Evolutionary conservation across 2,113 vertebrate genomes (phyloP).

Genomic region (Oncorhynchus masou): DNA sequence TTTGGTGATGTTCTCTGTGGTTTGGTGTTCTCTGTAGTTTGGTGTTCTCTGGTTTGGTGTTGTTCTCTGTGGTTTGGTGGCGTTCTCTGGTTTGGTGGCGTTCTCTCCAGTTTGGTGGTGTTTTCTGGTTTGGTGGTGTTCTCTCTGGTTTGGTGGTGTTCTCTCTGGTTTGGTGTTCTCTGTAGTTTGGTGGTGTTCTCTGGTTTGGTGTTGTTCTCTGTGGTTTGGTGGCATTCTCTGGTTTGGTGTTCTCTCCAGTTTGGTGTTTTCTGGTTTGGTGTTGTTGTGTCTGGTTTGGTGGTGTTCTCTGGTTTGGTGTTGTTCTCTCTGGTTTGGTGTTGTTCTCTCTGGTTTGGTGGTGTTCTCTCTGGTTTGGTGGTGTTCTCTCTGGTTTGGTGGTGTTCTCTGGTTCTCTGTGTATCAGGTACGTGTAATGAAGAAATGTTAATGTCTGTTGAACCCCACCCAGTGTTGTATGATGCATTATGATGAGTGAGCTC

Average conservation of each 20-base stretch:
- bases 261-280: not conserved
- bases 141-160: too few relatives aligned
- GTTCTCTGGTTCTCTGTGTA: too few relatives aligned
- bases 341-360: too few relatives aligned
- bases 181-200: slow-evolving; percentile 1
- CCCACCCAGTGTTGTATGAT: not conserved
- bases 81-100: not conserved
- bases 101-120: slow-evolving; percentile 10
- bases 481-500: not conserved
- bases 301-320: slow-evolving; percentile 11
- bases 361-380: too few relatives aligned
- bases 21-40: slow-evolving; percentile 9
- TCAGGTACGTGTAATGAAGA: slow-evolving; percentile 7
- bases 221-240: not conserved
- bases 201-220: too few relatives aligned
- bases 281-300: slow-evolving; percentile 15
- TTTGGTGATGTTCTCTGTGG: too few relatives aligned
- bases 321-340: slow-evolving; percentile 13
- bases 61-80: too few relatives aligned
- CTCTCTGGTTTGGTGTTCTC: not conserved
- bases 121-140: not conserved
- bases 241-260: too few relatives aligned
- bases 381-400: slow-evolving; percentile 6
- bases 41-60: too few relatives aligned
- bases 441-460: slow-evolving; percentile 46